phyloP scores from a whole-genome alignment of 2,113 vertebrate genomes.

The Morone chrysops region DNA sequence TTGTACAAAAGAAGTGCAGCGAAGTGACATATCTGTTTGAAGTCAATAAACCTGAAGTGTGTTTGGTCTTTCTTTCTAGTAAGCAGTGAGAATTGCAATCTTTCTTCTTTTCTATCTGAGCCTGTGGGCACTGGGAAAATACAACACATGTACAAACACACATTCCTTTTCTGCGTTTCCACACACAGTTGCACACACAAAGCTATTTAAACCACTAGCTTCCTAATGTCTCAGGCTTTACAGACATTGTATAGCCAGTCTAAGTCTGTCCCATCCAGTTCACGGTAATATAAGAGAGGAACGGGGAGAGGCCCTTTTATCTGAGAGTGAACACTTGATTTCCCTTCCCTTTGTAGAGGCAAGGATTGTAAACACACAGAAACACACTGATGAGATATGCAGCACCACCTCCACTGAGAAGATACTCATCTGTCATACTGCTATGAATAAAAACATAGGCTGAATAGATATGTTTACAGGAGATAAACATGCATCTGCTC shows the following conservation, averaged over 20 bases:
- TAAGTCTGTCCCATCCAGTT: slow-evolving; percentile 37
- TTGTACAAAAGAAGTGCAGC: neutral
- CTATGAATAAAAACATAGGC: slow-evolving; percentile 40
- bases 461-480: slow-evolving; percentile 41
- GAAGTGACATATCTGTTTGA: slow-evolving; percentile 13
- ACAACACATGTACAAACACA: slow-evolving; percentile 24
- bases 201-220: slow-evolving; percentile 43
- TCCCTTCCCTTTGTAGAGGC: slow-evolving; percentile 41
- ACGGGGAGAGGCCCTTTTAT: neutral
- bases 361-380: slow-evolving; percentile 8
- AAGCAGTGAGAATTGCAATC: slow-evolving; percentile 1
- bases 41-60: neutral
- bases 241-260: slow-evolving; percentile 2
- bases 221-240: slow-evolving; percentile 36
- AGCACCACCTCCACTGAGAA: slow-evolving; percentile 12
- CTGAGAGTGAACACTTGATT: slow-evolving; percentile 27
- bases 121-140: slow-evolving; percentile 20
- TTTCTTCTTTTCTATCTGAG: slow-evolving; percentile 22
- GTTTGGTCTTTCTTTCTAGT: slow-evolving; percentile 17
- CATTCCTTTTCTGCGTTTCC: slow-evolving; percentile 10
- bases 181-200: slow-evolving; percentile 37
- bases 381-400: slow-evolving; percentile 13
- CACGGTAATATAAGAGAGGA: neutral
- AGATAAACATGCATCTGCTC: slow-evolving; percentile 42
- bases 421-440: slow-evolving; percentile 35